Conservation (phyloP, 2,888 invertebrate genomes). For the Eristalis arbustorum region DNA sequence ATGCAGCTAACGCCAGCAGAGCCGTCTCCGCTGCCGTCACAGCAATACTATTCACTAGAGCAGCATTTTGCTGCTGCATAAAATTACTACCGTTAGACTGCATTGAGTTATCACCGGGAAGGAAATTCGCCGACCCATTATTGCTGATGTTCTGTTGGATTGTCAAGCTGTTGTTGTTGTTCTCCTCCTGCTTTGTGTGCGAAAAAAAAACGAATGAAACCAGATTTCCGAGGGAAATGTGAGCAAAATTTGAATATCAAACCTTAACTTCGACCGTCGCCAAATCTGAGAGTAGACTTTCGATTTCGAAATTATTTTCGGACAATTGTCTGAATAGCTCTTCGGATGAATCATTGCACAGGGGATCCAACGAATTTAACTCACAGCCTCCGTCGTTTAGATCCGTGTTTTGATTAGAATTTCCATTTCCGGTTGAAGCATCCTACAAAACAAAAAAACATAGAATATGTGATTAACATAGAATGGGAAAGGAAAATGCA, state of each 20-base stretch:
- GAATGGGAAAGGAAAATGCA: neutral
- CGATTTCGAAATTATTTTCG: constrained; percentile 92
- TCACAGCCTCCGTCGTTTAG: constrained; percentile 75
- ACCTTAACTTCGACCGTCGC: constrained; percentile 88
- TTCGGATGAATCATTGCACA: constrained; percentile 84
- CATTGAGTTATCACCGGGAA: constrained; percentile 61
- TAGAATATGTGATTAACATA: neutral
- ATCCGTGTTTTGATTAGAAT: constrained; percentile 74
- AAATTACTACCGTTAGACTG: constrained; percentile 56
- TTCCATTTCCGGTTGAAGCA: constrained; percentile 74
- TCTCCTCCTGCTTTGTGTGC: constrained; percentile 79
- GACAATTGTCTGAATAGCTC: constrained; percentile 91
- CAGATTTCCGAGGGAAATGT: neutral
- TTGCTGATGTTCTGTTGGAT: constrained; percentile 62
- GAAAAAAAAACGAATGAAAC: constrained; percentile 62
- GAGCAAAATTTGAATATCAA: constrained; percentile 71
- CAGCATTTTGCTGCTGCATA: constrained; percentile 64
- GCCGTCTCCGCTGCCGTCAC: constrained; percentile 73
- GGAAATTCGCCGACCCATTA: constrained; percentile 58
- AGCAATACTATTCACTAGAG: constrained; percentile 62
- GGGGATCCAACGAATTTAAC: constrained; percentile 77
- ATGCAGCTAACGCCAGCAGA: constrained; percentile 72
- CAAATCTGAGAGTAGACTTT: constrained; percentile 89
- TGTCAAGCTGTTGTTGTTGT: constrained; percentile 76
- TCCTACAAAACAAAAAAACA: constrained; percentile 51